phyloP scores from a whole-genome alignment of 2,113 vertebrate species.

The Terrapene triunguis region DNA sequence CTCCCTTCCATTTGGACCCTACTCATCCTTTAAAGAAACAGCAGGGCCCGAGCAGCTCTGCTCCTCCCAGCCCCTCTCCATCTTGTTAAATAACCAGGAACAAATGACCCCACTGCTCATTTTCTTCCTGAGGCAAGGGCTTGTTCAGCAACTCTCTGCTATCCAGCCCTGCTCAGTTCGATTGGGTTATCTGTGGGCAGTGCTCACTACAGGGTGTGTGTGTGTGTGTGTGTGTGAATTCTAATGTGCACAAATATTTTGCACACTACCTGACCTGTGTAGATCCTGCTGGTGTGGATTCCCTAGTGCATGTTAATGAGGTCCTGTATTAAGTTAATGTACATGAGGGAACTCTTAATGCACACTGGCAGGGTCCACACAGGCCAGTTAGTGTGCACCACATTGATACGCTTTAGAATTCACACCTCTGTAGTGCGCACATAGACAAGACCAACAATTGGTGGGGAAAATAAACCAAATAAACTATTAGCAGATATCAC shows the following conservation, averaged over 20 bases:
- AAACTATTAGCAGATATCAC: not conserved
- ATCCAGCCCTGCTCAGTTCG: not conserved
- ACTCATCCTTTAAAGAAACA: not conserved
- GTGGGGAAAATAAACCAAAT: not conserved
- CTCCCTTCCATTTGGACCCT: not conserved
- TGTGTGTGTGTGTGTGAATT: not conserved
- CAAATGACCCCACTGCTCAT: not conserved
- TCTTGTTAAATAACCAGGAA: not conserved
- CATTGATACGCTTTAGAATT: not conserved
- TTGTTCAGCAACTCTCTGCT: not conserved
- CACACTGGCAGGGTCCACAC: not conserved
- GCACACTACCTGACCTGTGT: not conserved
- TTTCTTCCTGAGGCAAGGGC: not conserved
- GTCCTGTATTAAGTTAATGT: not conserved
- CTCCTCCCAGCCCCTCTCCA: not conserved
- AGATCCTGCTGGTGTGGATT: not conserved
- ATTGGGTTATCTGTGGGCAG: not conserved
- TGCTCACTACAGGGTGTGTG: not conserved
- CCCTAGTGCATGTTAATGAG: not conserved
- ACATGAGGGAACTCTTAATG: too few species aligned
- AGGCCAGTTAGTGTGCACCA: not conserved
- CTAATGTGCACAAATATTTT: not conserved
- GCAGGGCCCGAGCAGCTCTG: not conserved
- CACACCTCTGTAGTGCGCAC: not conserved
- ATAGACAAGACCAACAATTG: not conserved